Conservation (phyloP, 1,140 invertebrate genomes). For the Caerostris darwini region DNA sequence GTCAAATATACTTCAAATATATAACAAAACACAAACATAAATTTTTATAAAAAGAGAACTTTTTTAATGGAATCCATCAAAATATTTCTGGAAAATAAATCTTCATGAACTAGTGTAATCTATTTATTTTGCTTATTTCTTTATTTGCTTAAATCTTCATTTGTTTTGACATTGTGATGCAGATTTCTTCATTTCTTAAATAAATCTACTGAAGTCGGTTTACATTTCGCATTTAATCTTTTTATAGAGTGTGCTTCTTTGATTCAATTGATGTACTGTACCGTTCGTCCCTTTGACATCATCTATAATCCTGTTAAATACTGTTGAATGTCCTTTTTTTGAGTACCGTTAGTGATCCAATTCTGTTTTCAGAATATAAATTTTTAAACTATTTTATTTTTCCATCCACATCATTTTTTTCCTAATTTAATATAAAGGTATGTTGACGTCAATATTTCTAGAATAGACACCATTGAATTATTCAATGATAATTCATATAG, state of each 20-base stretch:
- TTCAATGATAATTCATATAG: too few species aligned
- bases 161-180: not conserved
- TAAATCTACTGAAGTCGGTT: not conserved
- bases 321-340: not conserved
- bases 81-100: not conserved
- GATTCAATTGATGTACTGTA: not conserved
- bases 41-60: too few species aligned
- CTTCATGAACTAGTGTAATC: not conserved
- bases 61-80: not conserved
- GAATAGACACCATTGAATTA: too few species aligned
- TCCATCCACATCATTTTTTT: too few species aligned
- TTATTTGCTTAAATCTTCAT: not conserved
- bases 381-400: too few species aligned
- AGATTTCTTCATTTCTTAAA: not conserved
- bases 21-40: too few species aligned
- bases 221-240: not conserved
- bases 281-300: not conserved
- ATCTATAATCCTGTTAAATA: conserved; percentile 6
- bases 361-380: too few species aligned
- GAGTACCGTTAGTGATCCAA: not conserved
- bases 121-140: not conserved
- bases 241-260: conserved; percentile 1
- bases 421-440: too few species aligned
- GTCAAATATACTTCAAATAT: too few species aligned
- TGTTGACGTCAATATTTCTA: too few species aligned